Evolutionary conservation across 2,113 vertebrate genomes (phyloP).

Genomic region (Istiophorus platypterus): DNA sequence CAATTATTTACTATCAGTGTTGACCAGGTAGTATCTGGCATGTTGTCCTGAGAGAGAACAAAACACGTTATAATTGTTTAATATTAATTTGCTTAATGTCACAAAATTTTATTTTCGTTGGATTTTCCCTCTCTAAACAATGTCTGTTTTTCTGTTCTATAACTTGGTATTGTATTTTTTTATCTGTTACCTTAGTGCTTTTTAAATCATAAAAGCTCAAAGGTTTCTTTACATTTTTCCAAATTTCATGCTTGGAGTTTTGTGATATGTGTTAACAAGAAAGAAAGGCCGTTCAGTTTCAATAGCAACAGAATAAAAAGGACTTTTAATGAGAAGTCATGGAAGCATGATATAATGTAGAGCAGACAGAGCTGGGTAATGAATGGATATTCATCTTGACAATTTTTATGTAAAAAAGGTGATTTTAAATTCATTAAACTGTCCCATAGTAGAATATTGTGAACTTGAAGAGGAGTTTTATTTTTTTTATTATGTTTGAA

Average conservation of each 20-base stretch:
- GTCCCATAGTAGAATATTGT: not conserved
- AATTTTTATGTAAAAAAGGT: slow-evolving; percentile 12
- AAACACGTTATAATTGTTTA: not conserved
- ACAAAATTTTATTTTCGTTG: not conserved
- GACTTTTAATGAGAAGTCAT: slow-evolving; percentile 15
- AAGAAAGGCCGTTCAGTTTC: slow-evolving; percentile 17
- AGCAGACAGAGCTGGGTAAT: slow-evolving; percentile 33
- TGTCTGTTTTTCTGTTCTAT: not conserved
- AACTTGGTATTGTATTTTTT: not conserved
- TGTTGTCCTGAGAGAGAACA: not conserved
- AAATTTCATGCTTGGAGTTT: slow-evolving; percentile 12
- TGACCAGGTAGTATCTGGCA: not conserved
- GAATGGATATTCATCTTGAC: slow-evolving; percentile 2
- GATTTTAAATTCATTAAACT: slow-evolving; percentile 24
- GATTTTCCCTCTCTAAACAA: not conserved
- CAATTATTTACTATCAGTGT: not conserved
- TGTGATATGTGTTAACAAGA: not conserved
- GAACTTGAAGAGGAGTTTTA: not conserved
- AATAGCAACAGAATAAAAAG: slow-evolving; percentile 2
- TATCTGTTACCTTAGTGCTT: not conserved
- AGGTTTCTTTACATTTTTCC: not conserved
- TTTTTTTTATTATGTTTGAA: not conserved
- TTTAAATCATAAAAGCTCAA: not conserved
- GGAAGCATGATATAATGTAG: slow-evolving; percentile 28
- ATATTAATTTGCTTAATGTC: not conserved